Conservation (phyloP, 2,888 invertebrate genomes). For the Branchellion lobata region DNA sequence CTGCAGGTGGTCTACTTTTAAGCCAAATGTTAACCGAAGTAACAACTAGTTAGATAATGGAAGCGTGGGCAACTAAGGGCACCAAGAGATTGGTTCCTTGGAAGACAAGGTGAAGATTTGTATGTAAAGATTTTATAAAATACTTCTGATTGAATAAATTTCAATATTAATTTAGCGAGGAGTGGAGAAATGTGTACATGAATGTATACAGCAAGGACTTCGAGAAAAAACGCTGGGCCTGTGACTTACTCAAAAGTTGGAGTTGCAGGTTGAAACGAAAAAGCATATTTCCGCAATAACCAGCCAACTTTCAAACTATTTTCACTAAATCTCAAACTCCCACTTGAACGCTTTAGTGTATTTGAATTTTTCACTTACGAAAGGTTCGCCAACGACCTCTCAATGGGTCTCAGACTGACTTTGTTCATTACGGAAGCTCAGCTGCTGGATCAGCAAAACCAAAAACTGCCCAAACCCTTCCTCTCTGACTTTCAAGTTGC, state of each 20-base stretch:
- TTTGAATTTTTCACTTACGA: too few relatives aligned
- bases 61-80: not conserved
- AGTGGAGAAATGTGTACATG: constrained; percentile 1
- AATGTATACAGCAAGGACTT: not conserved
- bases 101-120: not conserved
- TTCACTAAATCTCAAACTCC: too few relatives aligned
- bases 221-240: not conserved
- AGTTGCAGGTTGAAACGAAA: too few relatives aligned
- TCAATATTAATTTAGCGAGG: not conserved
- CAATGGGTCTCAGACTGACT: not conserved
- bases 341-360: too few relatives aligned
- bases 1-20: too few relatives aligned
- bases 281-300: too few relatives aligned
- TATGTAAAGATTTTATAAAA: not conserved
- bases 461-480: not conserved
- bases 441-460: not conserved
- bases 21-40: too few relatives aligned
- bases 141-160: not conserved
- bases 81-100: not conserved
- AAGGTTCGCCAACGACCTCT: constrained; percentile 1
- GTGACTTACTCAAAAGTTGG: not conserved
- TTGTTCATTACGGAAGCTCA: not conserved
- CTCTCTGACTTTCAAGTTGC: not conserved
- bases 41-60: too few relatives aligned
- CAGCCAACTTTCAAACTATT: too few relatives aligned